A percentile compares a stretch with the other conserved stretches of the same genome.
These are phyloP conservation scores for Parnassius smintheus DNA, from an alignment of 2,888 invertebrate genomes.

Conservation along the genomic window DNA sequence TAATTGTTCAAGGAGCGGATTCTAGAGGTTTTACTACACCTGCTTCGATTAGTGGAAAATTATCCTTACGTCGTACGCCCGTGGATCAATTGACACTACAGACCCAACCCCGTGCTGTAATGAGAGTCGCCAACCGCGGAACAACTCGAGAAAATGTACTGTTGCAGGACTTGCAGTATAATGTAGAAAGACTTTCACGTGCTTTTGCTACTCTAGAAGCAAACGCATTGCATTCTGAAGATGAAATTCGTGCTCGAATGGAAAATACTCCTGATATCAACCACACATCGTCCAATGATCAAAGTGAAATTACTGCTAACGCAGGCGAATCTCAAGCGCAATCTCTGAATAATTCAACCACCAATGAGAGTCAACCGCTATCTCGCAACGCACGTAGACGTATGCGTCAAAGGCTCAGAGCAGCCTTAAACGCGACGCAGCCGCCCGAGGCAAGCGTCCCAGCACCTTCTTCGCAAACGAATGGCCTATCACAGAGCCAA, in stretches of 20 bases:
- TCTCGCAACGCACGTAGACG: constrained; percentile 66
- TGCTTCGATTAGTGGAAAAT: constrained; percentile 54
- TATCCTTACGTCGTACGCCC: constrained; percentile 60
- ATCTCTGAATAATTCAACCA: neutral
- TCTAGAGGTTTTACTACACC: constrained; percentile 58
- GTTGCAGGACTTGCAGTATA: constrained; percentile 60
- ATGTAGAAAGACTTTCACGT: constrained; percentile 59
- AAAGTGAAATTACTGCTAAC: neutral
- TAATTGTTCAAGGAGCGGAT: constrained; percentile 56
- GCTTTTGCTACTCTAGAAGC: constrained; percentile 64
- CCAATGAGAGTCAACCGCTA: constrained; percentile 30
- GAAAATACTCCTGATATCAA: constrained; percentile 37
- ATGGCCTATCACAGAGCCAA: constrained; percentile 30
- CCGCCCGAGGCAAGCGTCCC: constrained; percentile 31
- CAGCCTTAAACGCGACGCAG: constrained; percentile 48
- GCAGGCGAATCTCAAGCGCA: constrained; percentile 1
- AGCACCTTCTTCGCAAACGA: neutral
- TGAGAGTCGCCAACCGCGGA: constrained; percentile 67
- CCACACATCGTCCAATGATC: neutral
- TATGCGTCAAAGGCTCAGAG: constrained; percentile 57
- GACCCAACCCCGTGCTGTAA: constrained; percentile 64
- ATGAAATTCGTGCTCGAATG: constrained; percentile 46
- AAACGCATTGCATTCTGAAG: constrained; percentile 52
- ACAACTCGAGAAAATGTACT: constrained; percentile 55
- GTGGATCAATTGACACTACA: constrained; percentile 49